phyloP scores from a whole-genome alignment of 2,888 invertebrate genomes.

The Lithosia quadra region DNA sequence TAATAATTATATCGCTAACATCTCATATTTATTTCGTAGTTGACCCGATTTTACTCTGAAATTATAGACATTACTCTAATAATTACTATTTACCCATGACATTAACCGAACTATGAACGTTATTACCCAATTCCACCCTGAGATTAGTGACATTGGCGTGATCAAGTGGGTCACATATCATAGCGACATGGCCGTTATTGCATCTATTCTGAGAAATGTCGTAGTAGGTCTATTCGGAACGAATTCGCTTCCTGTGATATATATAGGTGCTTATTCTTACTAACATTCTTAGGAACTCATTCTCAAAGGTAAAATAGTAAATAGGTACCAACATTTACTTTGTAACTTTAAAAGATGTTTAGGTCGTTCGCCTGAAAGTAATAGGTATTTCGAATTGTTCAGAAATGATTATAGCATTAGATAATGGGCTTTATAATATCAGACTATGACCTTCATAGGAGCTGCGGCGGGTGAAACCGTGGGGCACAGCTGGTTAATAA shows the following conservation, averaged over 20 bases:
- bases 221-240: slow-evolving; percentile 54
- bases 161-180: slow-evolving; percentile 75
- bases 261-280: slow-evolving; percentile 62
- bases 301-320: background rate
- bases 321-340: too few relatives aligned
- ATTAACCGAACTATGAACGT: slow-evolving; percentile 20
- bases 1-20: background rate
- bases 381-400: too few relatives aligned
- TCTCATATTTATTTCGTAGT: background rate
- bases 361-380: too few relatives aligned
- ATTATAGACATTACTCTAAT: slow-evolving; percentile 29
- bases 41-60: slow-evolving; percentile 12
- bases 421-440: too few relatives aligned
- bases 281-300: slow-evolving; percentile 20
- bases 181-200: slow-evolving; percentile 76
- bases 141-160: slow-evolving; percentile 51
- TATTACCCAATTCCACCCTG: slow-evolving; percentile 41
- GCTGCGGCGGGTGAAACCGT: too few relatives aligned
- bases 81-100: slow-evolving; percentile 35
- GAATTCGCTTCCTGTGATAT: slow-evolving; percentile 65
- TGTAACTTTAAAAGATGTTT: too few relatives aligned
- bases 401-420: too few relatives aligned
- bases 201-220: slow-evolving; percentile 69
- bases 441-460: too few relatives aligned
- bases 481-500: too few relatives aligned